Evolutionary conservation across 2,888 invertebrate genomes (phyloP).

Genomic region (Amphipyra tragopoginis): DNA sequence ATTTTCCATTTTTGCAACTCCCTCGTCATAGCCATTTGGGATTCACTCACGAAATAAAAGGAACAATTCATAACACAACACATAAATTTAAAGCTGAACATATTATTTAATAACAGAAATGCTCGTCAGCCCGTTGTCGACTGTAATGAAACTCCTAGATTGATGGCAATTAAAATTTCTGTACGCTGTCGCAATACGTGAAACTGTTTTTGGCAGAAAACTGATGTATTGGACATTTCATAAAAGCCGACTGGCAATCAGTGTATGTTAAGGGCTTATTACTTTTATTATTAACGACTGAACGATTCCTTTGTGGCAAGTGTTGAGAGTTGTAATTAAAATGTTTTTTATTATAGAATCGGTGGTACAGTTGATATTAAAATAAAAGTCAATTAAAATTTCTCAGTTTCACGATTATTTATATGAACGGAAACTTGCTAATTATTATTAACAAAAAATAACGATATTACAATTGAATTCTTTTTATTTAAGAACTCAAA

Average conservation of each 20-base stretch:
- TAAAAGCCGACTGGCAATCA: slow-evolving; percentile 37
- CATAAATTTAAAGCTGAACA: slow-evolving; percentile 3
- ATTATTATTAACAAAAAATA: too few relatives aligned
- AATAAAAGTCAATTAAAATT: too few relatives aligned
- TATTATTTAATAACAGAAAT: slow-evolving; percentile 30
- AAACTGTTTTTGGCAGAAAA: slow-evolving; percentile 32
- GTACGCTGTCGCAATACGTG: slow-evolving; percentile 28
- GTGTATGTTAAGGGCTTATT: slow-evolving; percentile 20
- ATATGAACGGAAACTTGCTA: too few relatives aligned
- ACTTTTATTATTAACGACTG: slow-evolving; percentile 15
- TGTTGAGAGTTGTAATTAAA: slow-evolving; percentile 4
- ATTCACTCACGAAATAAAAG: slow-evolving; percentile 1
- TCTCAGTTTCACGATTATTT: too few relatives aligned
- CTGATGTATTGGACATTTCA: slow-evolving; percentile 31
- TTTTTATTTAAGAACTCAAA: too few relatives aligned
- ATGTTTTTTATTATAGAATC: neutral
- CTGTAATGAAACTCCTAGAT: slow-evolving; percentile 47
- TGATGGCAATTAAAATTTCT: slow-evolving; percentile 53
- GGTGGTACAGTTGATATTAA: neutral
- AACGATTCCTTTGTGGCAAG: slow-evolving; percentile 16
- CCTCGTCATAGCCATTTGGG: neutral
- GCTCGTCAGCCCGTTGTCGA: slow-evolving; percentile 15
- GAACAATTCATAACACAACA: neutral
- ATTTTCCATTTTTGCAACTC: neutral
- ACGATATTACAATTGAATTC: too few relatives aligned